These are phyloP conservation scores for Antennarius maculatus DNA, from an alignment of 2,797 vertebrate genomes.

Conservation along the genomic window DNA sequence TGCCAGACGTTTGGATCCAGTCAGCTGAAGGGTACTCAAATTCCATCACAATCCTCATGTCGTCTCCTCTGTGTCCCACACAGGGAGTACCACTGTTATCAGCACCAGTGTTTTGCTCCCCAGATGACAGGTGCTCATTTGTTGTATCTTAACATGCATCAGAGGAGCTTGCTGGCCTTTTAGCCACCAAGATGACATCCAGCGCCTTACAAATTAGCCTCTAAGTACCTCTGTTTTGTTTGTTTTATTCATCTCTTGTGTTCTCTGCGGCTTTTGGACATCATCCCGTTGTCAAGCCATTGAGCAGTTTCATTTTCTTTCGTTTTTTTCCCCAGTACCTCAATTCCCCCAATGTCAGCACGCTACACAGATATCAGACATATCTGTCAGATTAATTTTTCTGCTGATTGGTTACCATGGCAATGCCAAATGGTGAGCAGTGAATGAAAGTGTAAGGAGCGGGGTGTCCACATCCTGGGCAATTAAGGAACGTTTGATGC, in stretches of 20 bases:
- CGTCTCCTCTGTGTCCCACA: slow-evolving; percentile 20
- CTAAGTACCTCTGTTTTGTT: slow-evolving; percentile 50
- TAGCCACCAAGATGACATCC: slow-evolving; percentile 66
- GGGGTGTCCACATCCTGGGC: slow-evolving; percentile 62
- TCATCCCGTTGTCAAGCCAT: slow-evolving; percentile 25
- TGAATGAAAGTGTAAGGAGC: slow-evolving; percentile 51
- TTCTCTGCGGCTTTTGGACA: slow-evolving; percentile 35
- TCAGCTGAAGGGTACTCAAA: slow-evolving; percentile 24
- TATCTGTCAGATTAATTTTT: slow-evolving; percentile 59
- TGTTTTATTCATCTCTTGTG: not conserved
- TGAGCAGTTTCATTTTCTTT: slow-evolving; percentile 9
- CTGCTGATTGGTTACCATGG: slow-evolving; percentile 68
- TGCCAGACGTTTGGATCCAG: slow-evolving; percentile 38
- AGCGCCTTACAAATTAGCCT: slow-evolving; percentile 63
- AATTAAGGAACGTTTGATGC: slow-evolving; percentile 74
- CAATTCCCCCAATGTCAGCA: slow-evolving; percentile 27
- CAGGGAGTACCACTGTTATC: slow-evolving; percentile 15
- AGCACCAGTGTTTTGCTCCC: slow-evolving; percentile 33
- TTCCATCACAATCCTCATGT: slow-evolving; percentile 9
- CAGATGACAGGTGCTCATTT: slow-evolving; percentile 70
- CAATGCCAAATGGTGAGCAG: slow-evolving; percentile 61
- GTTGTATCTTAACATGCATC: slow-evolving; percentile 66
- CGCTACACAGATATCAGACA: slow-evolving; percentile 49
- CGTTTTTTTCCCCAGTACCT: not conserved
- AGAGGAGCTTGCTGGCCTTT: slow-evolving; percentile 32